Base-by-base conservation (phyloP, 2,888 invertebrate species). In the Embidobia sp. region DNA sequence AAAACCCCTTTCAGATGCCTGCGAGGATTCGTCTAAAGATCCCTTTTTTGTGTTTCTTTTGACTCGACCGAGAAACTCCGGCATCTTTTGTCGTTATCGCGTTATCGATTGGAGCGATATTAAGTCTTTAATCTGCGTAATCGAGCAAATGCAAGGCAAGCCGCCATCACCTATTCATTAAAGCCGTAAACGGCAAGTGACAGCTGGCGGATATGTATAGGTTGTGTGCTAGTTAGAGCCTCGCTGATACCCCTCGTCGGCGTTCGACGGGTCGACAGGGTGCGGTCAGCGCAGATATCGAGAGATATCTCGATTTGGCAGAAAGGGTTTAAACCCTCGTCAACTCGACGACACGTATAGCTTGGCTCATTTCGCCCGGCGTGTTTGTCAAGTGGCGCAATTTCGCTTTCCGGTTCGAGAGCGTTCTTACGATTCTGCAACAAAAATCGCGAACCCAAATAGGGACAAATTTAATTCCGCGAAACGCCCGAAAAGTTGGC, bases 161-260 rank as follows among this genome's bases (percentile, higher is more conserved):
- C 51, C 66, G 51, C 11, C 76, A 69, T 73, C 73, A 59, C 59
- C 72, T 73, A 79, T 79, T 79, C 78, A 79, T 76, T 79, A 79
- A 69, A 55, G 64, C 42, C 69, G 76, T 76, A 76, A 79, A 76
- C 69, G 78, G 73, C 78, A 73, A 63, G 75, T 77, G 77, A 77
- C 72, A 77, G 77, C 67, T 77, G 77, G 72, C 40, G 35, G 72
- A 70, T 72, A 59, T 66, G 77, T 67, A 67, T 49, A 63, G 72
- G 72, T 42, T 31, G 70, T 55, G 66, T 16, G 61, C 57, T 64
- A 64, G 76, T 64, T 70, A 70, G 46, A 61, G 64, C 55, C 67
- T 63, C 55, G 55, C 51, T 55, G 69, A 57, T 69, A 55, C 37
- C 75, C 55, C 63, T 70, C 44, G 57, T 49, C 61, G 64, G 69